phyloP scores from a whole-genome alignment of 2,113 vertebrate genomes.

The Apaloderma vittatum region DNA sequence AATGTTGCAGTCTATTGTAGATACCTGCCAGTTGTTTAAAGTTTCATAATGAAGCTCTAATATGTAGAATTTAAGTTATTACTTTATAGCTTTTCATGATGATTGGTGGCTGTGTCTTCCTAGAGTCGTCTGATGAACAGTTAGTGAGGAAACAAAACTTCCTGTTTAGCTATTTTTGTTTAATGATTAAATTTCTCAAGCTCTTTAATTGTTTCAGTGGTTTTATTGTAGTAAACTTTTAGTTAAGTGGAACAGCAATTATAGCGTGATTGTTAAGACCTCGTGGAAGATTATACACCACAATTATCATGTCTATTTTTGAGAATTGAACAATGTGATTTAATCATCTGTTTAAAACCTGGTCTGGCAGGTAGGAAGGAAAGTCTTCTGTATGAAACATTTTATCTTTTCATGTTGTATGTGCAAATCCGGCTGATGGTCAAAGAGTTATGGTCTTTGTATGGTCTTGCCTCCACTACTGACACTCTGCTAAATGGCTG shows the following conservation, averaged over 20 bases:
- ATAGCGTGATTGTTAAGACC: not conserved
- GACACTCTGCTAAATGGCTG: not conserved
- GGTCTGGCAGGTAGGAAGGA: not conserved
- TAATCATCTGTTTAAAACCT: not conserved
- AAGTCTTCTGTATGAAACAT: not conserved
- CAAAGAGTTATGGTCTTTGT: not conserved
- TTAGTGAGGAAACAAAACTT: constrained; percentile 3
- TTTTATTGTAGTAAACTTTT: constrained; percentile 19
- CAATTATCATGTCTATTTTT: not conserved
- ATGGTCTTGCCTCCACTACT: not conserved
- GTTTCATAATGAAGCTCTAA: not conserved
- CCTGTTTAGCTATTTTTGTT: not conserved
- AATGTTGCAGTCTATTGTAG: not conserved
- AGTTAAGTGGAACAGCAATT: constrained; percentile 36
- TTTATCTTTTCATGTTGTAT: not conserved
- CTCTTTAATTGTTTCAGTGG: not conserved
- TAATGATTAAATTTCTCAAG: not conserved
- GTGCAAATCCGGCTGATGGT: not conserved
- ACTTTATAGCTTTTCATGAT: not conserved
- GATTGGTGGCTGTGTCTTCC: not conserved
- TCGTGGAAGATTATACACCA: not conserved
- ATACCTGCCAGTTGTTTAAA: constrained; percentile 8
- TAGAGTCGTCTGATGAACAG: not conserved
- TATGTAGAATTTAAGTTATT: not conserved
- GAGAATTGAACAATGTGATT: not conserved